phyloP scores from a whole-genome alignment of 2,797 vertebrate species.

The Aulostomus chinensis region DNA sequence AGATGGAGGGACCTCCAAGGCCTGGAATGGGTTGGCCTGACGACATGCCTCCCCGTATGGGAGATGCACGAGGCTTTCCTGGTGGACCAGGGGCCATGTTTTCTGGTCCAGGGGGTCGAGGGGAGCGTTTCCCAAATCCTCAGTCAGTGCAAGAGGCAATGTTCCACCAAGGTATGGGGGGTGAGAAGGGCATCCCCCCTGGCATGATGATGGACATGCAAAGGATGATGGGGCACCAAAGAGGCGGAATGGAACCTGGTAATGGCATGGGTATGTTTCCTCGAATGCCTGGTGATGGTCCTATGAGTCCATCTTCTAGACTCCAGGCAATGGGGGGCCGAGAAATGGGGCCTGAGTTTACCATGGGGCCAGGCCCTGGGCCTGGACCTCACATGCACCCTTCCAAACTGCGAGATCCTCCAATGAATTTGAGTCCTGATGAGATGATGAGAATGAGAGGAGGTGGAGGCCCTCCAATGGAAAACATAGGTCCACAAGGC shows the following conservation, averaged over 20 bases:
- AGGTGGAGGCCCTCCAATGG: constrained; percentile 82
- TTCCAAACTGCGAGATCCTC: constrained; percentile 91
- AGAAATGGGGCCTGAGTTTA: constrained; percentile 90
- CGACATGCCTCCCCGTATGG: constrained; percentile 94
- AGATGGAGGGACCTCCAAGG: constrained; percentile 94
- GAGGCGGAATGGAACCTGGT: constrained; percentile 92
- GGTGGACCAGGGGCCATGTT: constrained; percentile 88
- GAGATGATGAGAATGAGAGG: constrained; percentile 85
- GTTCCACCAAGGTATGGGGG: constrained; percentile 94
- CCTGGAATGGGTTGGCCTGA: constrained; percentile 97
- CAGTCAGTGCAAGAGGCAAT: constrained; percentile 94
- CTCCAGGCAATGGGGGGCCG: constrained; percentile 92
- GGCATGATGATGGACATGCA: constrained; percentile 96
- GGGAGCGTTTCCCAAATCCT: constrained; percentile 94
- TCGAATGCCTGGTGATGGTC: constrained; percentile 92
- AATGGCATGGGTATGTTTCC: constrained; percentile 91
- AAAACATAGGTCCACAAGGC: constrained; percentile 84
- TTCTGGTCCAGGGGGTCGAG: constrained; percentile 92
- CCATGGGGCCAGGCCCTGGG: constrained; percentile 88
- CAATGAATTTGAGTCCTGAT: constrained; percentile 86
- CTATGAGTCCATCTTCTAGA: constrained; percentile 95
- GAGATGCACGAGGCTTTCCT: constrained; percentile 91
- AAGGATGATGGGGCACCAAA: constrained; percentile 93
- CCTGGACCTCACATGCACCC: constrained; percentile 91
- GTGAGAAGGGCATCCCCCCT: constrained; percentile 94